Percentiles rank a stretch among this genome's conserved stretches.
Evolutionary conservation across 2,888 invertebrate genomes (phyloP).

Genomic region (Norana najaformis): DNA sequence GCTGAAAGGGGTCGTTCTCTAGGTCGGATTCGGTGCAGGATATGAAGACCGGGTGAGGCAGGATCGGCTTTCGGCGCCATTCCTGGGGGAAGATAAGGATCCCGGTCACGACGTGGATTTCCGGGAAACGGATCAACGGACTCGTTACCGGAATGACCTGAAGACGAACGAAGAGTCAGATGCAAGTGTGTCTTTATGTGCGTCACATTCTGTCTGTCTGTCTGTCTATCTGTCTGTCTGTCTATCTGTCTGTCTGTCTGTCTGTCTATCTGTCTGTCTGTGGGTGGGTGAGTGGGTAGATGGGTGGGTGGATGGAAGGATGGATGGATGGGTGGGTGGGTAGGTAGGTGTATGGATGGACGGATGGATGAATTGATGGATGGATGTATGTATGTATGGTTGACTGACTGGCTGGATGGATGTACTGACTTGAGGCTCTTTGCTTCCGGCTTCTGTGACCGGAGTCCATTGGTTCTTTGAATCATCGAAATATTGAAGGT

Average conservation of each 20-base stretch:
- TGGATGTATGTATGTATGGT: neutral
- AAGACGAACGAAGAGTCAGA: neutral
- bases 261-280: neutral
- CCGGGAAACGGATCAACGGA: neutral
- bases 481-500: neutral
- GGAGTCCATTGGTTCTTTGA: neutral
- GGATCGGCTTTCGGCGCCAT: neutral
- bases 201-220: neutral
- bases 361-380: neutral
- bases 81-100: neutral
- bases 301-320: neutral
- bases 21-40: neutral
- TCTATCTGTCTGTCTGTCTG: neutral
- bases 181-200: neutral
- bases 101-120: neutral
- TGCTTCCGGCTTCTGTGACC: neutral
- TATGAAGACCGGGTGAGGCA: constrained; percentile 14
- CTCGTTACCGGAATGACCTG: neutral
- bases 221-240: neutral
- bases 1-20: neutral
- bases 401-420: neutral
- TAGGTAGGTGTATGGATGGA: neutral
- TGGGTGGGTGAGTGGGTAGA: neutral
- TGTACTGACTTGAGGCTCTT: neutral
- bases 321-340: neutral